Conservation (phyloP, 2,113 vertebrate species). For the Grallaria varia region DNA sequence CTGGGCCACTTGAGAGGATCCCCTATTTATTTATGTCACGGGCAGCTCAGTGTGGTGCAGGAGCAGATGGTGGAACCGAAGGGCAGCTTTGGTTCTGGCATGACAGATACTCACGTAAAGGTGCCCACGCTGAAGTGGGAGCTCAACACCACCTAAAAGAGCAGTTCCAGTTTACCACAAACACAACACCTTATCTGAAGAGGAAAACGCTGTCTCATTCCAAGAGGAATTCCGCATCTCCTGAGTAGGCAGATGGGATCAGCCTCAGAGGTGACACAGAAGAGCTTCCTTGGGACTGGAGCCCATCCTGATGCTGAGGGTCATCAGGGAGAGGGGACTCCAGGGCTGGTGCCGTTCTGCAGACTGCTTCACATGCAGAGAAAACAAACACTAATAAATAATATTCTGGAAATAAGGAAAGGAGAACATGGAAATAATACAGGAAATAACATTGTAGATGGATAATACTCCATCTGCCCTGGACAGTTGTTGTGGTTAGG, state of each 20-base stretch:
- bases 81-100: neutral
- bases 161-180: neutral
- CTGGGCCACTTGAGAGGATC: neutral
- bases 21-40: rapidly evolving
- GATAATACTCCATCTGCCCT: neutral
- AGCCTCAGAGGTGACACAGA: neutral
- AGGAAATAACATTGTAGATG: neutral
- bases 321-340: neutral
- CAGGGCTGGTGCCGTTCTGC: neutral
- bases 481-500: neutral
- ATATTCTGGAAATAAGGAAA: neutral
- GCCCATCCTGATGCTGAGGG: neutral
- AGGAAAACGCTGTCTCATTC: neutral
- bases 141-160: neutral
- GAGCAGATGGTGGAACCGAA: neutral
- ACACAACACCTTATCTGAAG: neutral
- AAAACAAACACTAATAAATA: neutral
- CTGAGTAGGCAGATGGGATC: neutral
- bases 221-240: neutral
- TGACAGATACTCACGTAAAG: neutral
- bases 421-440: neutral
- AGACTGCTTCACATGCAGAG: neutral
- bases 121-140: neutral
- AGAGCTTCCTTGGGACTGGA: neutral
- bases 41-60: neutral